Evolutionary conservation across 2,888 invertebrate species (phyloP).

Genomic region (Eristalis tenax): DNA sequence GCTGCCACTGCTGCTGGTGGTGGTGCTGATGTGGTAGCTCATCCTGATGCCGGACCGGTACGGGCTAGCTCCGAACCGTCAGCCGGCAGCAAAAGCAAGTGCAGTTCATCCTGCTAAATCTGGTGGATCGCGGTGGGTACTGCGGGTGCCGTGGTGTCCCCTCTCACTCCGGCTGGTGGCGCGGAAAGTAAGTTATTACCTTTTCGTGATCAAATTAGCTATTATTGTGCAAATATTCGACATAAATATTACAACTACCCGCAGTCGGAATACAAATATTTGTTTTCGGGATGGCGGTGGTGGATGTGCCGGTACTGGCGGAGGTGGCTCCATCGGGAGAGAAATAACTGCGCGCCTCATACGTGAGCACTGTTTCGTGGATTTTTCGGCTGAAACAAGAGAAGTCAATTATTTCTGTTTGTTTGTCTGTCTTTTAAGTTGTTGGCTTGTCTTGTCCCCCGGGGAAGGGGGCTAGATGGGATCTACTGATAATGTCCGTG

Average conservation of each 20-base stretch:
- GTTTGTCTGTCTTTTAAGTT: slow-evolving; percentile 24
- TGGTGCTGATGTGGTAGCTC: background rate
- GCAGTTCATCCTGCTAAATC: slow-evolving; percentile 40
- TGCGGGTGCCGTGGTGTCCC: slow-evolving; percentile 1
- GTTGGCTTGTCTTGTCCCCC: background rate
- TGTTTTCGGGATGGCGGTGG: slow-evolving; percentile 28
- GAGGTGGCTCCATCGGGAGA: slow-evolving; percentile 14
- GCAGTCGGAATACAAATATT: slow-evolving; percentile 66
- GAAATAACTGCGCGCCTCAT: slow-evolving; percentile 59
- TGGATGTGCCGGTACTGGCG: background rate
- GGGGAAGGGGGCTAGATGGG: slow-evolving; percentile 14
- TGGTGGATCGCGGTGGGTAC: background rate
- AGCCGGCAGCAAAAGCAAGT: slow-evolving; percentile 15
- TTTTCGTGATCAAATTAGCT: slow-evolving; percentile 78
- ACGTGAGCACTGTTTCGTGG: slow-evolving; percentile 57
- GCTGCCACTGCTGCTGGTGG: slow-evolving; percentile 6
- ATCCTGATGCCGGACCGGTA: slow-evolving; percentile 17
- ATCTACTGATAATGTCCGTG: slow-evolving; percentile 45
- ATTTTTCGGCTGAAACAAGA: slow-evolving; percentile 58
- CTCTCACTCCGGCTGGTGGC: background rate
- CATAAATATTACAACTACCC: slow-evolving; percentile 70
- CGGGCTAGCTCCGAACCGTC: slow-evolving; percentile 34
- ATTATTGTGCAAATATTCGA: slow-evolving; percentile 75
- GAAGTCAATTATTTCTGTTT: slow-evolving; percentile 62
- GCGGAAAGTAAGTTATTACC: slow-evolving; percentile 68